Base-by-base conservation (phyloP, 37 sponge, comb jelly and placozoan genomes). In the Ianthella basta region DNA sequence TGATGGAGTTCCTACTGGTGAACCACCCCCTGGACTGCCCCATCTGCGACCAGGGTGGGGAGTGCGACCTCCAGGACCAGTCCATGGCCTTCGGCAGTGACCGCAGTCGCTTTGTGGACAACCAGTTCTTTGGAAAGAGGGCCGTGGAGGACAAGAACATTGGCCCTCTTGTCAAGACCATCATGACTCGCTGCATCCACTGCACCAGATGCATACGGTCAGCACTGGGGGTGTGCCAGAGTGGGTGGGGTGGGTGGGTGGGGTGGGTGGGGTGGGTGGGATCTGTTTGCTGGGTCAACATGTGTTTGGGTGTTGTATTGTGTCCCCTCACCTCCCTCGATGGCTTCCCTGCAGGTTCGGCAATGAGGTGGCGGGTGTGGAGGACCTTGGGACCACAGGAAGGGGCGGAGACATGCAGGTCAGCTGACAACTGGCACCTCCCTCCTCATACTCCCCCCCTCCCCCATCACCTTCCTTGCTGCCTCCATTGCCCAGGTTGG, bases 1-100 rank as follows among this genome's bases (percentile, higher is more conserved):
- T 98, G 63, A 98, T 96, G 96, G 98, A 98, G 90, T 98, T 98
- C 61, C 91, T 98, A 19, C 93, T 98, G 27, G 98, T 98, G 36
- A 98, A 98, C 72, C 98, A 98, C 81, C 98, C 98, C 23, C 92
- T 98, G 80, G 98, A 98, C 81, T 98, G 98, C 57, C 98, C 98
- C 80, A 98, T 98, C 55, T 98, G 98, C 85, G 98, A 98, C 81
- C 98, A 98, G 82, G 98, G 94, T 27, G 98, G 98, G 33, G 98
- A 98, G 86, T 98, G 98, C 83, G 98, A 98, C 80, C 88, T 98
- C 10, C 97, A 96, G 89, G 98, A 98, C 67, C 98, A 98, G 90
- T 94, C 95, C 33, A 96, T 98, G 98, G 92, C 95, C n/a, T 96
- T 96, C 56, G 98, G 98, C 21, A 94, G 93, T 64, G 98, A 98